Evolutionary conservation across 1,140 invertebrate species (phyloP).

Genomic region (Cyphomyrmex costatus): DNA sequence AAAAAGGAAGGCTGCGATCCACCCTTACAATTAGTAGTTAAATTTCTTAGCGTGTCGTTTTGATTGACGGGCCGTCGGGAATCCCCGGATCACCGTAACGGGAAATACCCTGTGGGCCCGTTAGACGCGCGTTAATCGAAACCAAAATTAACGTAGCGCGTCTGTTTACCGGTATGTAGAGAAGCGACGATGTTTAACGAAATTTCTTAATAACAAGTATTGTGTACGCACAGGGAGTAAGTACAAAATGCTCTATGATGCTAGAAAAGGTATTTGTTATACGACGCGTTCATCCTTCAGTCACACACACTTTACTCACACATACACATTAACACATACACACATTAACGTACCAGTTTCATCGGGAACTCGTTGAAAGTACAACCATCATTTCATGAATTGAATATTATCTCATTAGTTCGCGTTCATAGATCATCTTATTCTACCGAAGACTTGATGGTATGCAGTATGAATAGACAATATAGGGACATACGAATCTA

Average conservation of each 20-base stretch:
- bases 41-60: constrained; percentile 4
- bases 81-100: neutral
- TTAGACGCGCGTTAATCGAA: constrained; percentile 19
- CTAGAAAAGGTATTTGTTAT: constrained; percentile 37
- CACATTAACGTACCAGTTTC: neutral
- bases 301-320: neutral
- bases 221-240: constrained; percentile 47
- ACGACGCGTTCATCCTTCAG: constrained; percentile 31
- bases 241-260: constrained; percentile 50
- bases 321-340: neutral
- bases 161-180: constrained; percentile 24
- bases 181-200: constrained; percentile 43
- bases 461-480: constrained; percentile 34
- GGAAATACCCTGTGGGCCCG: neutral
- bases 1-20: neutral
- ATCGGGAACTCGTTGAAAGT: constrained; percentile 54
- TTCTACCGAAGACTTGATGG: neutral
- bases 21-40: constrained; percentile 9
- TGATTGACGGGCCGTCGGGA: neutral
- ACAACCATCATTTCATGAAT: constrained; percentile 42
- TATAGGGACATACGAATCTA: constrained; percentile 35
- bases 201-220: constrained; percentile 58
- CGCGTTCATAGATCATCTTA: constrained; percentile 28
- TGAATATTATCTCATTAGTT: constrained; percentile 3
- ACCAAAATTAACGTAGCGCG: constrained; percentile 48